Evolutionary conservation across 2,888 invertebrate species (phyloP), one percentile per base, ranked within the genome.

Genomic region (Galerucella pusilla): DNA sequence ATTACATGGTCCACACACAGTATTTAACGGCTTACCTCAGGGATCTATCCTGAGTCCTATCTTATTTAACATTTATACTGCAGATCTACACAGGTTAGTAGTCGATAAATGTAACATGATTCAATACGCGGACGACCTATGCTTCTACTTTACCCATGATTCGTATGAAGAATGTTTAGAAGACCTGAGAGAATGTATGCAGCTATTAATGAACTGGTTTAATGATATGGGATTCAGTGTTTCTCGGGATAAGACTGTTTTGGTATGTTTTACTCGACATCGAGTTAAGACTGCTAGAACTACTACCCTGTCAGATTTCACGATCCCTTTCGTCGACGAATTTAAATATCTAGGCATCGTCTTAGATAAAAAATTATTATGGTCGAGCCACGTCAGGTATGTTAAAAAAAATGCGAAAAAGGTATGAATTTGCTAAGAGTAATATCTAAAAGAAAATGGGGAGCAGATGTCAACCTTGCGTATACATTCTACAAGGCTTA

Each of bases 211-310:
- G 12, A 12, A 25, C 25, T 60, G 60, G 60, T 60, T 60, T 25
- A 20, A 25, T 7, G 28, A 60, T 28, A 60, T 60, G 60, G 60
- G 60, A 11, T 60, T 25, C 28, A 60, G 60, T 60, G 60, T 60
- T 60, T 60, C 60, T 25, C 60, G 12, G 20, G 60, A 60, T 60
- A 60, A 60, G 60, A 60, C 60, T 60, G 60, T 12, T 28, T 60
- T 60, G 60, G 60, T 60, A 60, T 60, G 60, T 60, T 60, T 60
- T 25, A 60, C 60, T 60, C 60, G 60, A 25, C 60, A 60, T 12
- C 60, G 60, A 60, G 60, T 25, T 25, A 60, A 12, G 12, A 60
- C 60, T 60, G 28, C 60, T 60, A 60, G 60, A 60, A 6, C 28
- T 60, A 12, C 60, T 60, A 11, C 10, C 28, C 28, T 60, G 12